phyloP scores from a whole-genome alignment of 2,888 invertebrate species.

The Xestobium rufovillosum region DNA sequence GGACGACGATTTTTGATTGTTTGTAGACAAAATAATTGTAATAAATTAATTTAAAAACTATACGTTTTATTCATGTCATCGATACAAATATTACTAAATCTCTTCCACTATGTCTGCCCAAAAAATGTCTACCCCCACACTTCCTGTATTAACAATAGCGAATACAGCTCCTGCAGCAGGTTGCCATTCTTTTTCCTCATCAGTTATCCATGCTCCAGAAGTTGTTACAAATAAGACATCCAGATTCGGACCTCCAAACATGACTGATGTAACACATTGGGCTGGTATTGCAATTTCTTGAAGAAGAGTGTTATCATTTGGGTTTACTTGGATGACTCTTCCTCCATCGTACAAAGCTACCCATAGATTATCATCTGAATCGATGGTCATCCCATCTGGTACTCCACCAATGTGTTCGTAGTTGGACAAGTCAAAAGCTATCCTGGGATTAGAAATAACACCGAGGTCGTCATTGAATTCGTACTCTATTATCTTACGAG shows the following conservation, averaged over 20 bases:
- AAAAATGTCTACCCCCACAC: slow-evolving; percentile 32
- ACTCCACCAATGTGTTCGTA: slow-evolving; percentile 24
- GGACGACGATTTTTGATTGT: too few relatives aligned
- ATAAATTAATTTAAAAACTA: too few relatives aligned
- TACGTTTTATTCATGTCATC: too few relatives aligned
- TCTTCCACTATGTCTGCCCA: slow-evolving; percentile 33
- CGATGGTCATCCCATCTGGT: slow-evolving; percentile 62
- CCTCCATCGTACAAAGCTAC: slow-evolving; percentile 59
- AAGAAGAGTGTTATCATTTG: slow-evolving; percentile 43
- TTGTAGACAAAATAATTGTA: too few relatives aligned
- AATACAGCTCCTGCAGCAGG: slow-evolving; percentile 46
- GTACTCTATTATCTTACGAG: slow-evolving; percentile 58
- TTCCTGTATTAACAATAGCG: slow-evolving; percentile 33
- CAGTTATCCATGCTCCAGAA: slow-evolving; percentile 34
- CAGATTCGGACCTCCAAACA: slow-evolving; percentile 55
- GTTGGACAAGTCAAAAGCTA: slow-evolving; percentile 28
- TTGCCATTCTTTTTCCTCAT: slow-evolving; percentile 32
- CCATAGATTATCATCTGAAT: slow-evolving; percentile 71
- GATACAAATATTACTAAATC: too few relatives aligned
- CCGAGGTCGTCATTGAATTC: slow-evolving; percentile 57
- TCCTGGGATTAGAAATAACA: slow-evolving; percentile 38
- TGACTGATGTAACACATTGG: slow-evolving; percentile 52
- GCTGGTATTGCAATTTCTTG: slow-evolving; percentile 48
- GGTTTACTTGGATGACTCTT: slow-evolving; percentile 51
- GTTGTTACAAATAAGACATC: slow-evolving; percentile 58